These are phyloP conservation scores for Aplochiton taeniatus DNA, from an alignment of 2,797 vertebrate genomes.

Conservation along the genomic window DNA sequence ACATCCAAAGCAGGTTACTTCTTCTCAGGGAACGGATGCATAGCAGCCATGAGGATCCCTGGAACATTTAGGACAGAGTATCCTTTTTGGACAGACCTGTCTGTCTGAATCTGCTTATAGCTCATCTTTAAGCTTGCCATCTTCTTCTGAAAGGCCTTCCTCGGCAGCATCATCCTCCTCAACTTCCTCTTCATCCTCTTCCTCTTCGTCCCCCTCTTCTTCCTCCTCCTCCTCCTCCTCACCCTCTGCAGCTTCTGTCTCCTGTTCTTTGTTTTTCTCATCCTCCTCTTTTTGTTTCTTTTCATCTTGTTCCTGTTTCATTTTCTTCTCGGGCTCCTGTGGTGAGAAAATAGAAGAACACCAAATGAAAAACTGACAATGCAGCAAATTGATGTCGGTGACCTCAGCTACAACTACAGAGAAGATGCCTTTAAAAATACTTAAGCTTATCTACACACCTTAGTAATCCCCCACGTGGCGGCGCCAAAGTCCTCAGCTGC, in stretches of 20 bases:
- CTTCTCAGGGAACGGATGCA: constrained; percentile 73
- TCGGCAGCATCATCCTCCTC: constrained; percentile 48
- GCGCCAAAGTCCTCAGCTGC: constrained; percentile 81
- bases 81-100: constrained; percentile 17
- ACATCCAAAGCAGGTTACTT: constrained; percentile 44
- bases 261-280: constrained; percentile 73
- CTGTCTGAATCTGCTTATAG: constrained; percentile 57
- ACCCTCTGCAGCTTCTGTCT: constrained; percentile 24
- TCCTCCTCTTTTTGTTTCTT: constrained; percentile 76
- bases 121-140: constrained; percentile 70
- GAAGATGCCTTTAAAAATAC: too few species aligned
- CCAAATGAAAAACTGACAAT: background rate
- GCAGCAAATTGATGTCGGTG: too few species aligned
- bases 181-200: background rate
- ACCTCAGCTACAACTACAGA: too few species aligned
- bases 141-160: constrained; percentile 56
- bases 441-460: constrained; percentile 58
- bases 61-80: constrained; percentile 59
- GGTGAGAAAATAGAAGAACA: background rate
- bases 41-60: constrained; percentile 73
- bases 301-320: constrained; percentile 79
- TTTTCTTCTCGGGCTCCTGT: constrained; percentile 79
- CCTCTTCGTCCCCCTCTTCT: background rate
- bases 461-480: constrained; percentile 81
- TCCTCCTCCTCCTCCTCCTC: constrained; percentile 43